phyloP scores from a whole-genome alignment of 2,888 invertebrate genomes.

The Tryphoninae sp. region DNA sequence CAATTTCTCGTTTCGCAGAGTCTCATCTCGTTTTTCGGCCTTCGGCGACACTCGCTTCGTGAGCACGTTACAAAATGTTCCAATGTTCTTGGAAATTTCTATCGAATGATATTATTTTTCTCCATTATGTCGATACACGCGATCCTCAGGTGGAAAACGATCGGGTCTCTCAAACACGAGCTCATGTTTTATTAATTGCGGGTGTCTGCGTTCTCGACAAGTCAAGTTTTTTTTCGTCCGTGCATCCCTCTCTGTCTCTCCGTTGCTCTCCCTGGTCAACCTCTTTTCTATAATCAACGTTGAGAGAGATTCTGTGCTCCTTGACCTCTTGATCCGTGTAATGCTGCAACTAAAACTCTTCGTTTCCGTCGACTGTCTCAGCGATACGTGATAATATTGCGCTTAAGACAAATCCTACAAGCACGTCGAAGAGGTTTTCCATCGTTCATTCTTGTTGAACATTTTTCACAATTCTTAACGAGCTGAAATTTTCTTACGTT shows the following conservation, averaged over 20 bases:
- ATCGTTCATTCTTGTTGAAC: neutral
- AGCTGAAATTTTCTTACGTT: too few relatives aligned
- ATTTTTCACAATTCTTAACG: too few relatives aligned
- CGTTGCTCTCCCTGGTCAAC: conserved; percentile 44
- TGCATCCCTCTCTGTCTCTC: neutral
- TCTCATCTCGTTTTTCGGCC: neutral
- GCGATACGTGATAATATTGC: conserved; percentile 1
- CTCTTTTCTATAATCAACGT: conserved; percentile 65
- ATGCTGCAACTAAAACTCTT: conserved; percentile 61
- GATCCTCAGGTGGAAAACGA: conserved; percentile 45
- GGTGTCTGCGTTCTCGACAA: conserved; percentile 40
- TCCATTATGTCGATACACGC: conserved; percentile 38
- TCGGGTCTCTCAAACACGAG: conserved; percentile 35
- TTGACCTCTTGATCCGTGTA: conserved; percentile 69
- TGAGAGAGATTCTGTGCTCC: conserved; percentile 63
- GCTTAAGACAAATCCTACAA: neutral
- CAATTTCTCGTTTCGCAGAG: neutral
- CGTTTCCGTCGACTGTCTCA: neutral
- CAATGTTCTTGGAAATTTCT: neutral
- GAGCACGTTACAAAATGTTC: neutral
- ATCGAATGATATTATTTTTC: conserved; percentile 20
- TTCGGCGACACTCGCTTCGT: neutral
- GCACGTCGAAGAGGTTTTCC: neutral
- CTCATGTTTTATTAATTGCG: conserved; percentile 64
- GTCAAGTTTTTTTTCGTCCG: conserved; percentile 39